phyloP scores from a whole-genome alignment of 2,888 invertebrate species.

The Callosobruchus maculatus region DNA sequence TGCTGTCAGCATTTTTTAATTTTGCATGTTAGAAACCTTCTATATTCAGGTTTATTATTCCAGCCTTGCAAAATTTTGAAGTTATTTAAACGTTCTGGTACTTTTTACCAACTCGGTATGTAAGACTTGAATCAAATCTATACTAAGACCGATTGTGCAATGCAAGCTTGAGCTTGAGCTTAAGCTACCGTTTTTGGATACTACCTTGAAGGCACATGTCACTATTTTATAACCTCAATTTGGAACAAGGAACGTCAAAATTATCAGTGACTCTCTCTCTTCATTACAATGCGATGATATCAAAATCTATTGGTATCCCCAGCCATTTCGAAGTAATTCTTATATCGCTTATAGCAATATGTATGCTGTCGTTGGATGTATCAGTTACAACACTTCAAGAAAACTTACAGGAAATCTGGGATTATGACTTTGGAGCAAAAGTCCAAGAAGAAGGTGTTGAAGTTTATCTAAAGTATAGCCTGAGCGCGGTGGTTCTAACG shows the following conservation, averaged over 20 bases:
- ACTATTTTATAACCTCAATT: background rate
- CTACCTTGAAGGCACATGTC: background rate
- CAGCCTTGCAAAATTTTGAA: too few species aligned
- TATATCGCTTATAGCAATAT: constrained; percentile 53
- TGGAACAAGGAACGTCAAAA: constrained; percentile 1
- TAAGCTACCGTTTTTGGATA: too few species aligned
- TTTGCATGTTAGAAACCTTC: too few species aligned
- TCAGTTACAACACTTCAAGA: constrained; percentile 55
- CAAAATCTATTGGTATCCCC: constrained; percentile 46
- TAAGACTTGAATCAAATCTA: too few species aligned
- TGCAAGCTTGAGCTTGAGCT: too few species aligned
- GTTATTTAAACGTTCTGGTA: too few species aligned
- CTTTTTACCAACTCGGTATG: too few species aligned
- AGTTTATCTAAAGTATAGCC: constrained; percentile 51
- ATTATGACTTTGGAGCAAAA: constrained; percentile 51
- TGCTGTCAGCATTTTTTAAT: too few species aligned
- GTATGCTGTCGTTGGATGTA: constrained; percentile 54
- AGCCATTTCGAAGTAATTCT: constrained; percentile 54
- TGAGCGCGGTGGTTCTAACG: constrained; percentile 53
- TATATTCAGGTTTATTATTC: too few species aligned
- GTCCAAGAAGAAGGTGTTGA: constrained; percentile 48
- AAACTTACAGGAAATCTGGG: constrained; percentile 58
- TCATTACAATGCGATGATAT: constrained; percentile 12
- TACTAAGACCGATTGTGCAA: too few species aligned
- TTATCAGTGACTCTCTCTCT: constrained; percentile 2